Evolutionary conservation across 2,113 vertebrate genomes (phyloP).

Genomic region (Gobiocypris rarus): DNA sequence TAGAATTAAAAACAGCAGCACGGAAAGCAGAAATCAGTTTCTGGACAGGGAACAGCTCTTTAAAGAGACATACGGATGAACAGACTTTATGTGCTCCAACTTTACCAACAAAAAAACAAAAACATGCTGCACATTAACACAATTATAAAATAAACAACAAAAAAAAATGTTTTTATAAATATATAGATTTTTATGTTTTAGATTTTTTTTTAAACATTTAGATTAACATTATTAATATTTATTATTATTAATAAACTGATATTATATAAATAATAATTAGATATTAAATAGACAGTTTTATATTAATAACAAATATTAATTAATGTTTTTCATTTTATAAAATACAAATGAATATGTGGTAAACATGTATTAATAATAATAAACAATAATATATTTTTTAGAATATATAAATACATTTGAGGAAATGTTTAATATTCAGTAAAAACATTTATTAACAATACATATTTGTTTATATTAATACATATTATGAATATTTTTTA

Average conservation of each 20-base stretch:
- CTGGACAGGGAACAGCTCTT: no score
- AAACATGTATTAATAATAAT: no score
- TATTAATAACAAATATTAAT: background rate
- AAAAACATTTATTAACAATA: background rate
- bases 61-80: background rate
- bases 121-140: background rate
- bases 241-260: background rate
- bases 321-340: background rate
- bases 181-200: background rate
- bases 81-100: background rate
- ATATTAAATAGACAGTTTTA: no score
- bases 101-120: background rate
- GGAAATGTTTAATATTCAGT: background rate
- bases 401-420: background rate
- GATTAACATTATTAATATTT: background rate
- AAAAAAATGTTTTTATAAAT: no score
- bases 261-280: background rate
- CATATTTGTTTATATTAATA: background rate
- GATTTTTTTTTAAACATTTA: background rate
- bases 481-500: background rate
- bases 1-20: background rate
- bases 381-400: no score
- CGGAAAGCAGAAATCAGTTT: background rate
- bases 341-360: no score
- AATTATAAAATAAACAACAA: background rate